Percentiles rank a stretch among this genome's conserved stretches.
These are phyloP conservation scores for Labeo rohita DNA, from an alignment of 2,113 vertebrate species.

Conservation along the genomic window DNA sequence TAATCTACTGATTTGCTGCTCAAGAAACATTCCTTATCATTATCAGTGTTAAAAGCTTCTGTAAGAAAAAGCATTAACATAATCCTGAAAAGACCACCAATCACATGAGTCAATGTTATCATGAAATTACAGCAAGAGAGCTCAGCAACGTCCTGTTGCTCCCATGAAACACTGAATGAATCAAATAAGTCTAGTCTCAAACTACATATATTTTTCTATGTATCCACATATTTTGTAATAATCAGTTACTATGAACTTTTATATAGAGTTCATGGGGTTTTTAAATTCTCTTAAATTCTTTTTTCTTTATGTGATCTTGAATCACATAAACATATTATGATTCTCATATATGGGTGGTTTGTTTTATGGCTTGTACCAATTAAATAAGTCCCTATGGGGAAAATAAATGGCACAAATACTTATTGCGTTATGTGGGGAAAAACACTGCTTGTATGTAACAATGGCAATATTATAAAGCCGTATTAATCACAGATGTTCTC, in stretches of 20 bases:
- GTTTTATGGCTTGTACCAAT: background rate
- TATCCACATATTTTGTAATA: background rate
- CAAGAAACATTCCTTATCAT: too few relatives aligned
- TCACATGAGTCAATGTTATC: too few relatives aligned
- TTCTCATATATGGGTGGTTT: background rate
- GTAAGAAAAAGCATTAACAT: too few relatives aligned
- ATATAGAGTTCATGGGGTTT: background rate
- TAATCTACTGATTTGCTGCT: too few relatives aligned
- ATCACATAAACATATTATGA: background rate
- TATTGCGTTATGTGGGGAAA: background rate
- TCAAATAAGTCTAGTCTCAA: background rate
- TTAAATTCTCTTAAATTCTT: background rate
- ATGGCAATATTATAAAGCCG: background rate
- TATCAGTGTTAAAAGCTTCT: too few relatives aligned
- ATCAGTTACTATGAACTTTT: background rate
- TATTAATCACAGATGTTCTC: slow-evolving; percentile 1
- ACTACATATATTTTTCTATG: background rate
- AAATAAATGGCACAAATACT: background rate
- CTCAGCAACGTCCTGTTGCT: too few relatives aligned
- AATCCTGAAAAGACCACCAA: too few relatives aligned
- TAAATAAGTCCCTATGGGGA: background rate
- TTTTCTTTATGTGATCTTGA: background rate
- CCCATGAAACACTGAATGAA: too few relatives aligned
- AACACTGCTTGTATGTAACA: background rate
- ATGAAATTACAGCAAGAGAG: too few relatives aligned